Evolutionary conservation across 2,797 vertebrate species (phyloP), one percentile per base, ranked within the genome.

Genomic region (Meda fulgida): DNA sequence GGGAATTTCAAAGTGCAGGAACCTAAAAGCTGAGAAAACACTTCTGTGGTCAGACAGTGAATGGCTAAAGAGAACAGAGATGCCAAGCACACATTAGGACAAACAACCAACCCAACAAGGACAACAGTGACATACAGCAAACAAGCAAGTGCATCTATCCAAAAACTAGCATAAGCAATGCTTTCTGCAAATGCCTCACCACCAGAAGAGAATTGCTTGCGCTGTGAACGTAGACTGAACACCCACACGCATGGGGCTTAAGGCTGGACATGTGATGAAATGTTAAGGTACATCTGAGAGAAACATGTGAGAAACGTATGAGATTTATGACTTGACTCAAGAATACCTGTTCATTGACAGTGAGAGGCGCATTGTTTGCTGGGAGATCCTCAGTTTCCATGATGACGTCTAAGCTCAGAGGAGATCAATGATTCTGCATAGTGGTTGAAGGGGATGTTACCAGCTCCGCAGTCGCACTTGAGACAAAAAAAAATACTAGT

Each of bases 321-420:
- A 31, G 48, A 34, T 63, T 63, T 38, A 23, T 43, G n/a, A 34
- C 6, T 29, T 53, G 55, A 51, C 65, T 38, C 5, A 80, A 60
- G 75, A 9, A 0, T 95, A 99, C 97, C 97, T 99, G 97, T 92
- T 99, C 97, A 14, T 99, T 99, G 91, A 99, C 96, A 16, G 96
- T 97, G 87, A 97, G 96, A 31, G 97, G 94, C 14, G 95, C 95
- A 92, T 96, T 95, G 91, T 95, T 95, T 85, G 95, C 93, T 87
- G 96, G 94, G 85, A 93, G 93, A 1, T 96, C 93, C 87, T 96
- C 96, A 18, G 96, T 93, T 91, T 97, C 97, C 98, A 99, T 99
- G 92, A 89, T 86, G 93, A 65, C 83, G 92, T 90, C 87, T 14
- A 91, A 90, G 88, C 88, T 79, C 88, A 87, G 80, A 89, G 70